Conservation (phyloP, 1,140 invertebrate species). For the Ladona fulva region DNA sequence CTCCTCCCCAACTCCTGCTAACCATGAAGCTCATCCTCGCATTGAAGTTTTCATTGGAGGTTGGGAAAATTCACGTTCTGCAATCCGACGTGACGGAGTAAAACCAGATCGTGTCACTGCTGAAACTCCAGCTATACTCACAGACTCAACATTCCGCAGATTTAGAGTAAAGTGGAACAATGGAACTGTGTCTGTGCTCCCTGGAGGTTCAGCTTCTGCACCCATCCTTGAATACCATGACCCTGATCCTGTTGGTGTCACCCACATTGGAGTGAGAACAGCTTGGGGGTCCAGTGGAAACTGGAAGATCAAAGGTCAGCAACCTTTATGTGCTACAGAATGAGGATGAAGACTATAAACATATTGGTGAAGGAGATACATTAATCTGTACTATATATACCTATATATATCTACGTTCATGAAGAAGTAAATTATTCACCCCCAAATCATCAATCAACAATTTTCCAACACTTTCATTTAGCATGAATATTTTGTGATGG, state of each 20-base stretch:
- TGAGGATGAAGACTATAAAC: neutral
- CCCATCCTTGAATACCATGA: constrained; percentile 47
- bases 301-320: constrained; percentile 37
- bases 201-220: constrained; percentile 33
- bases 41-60: constrained; percentile 52
- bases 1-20: constrained; percentile 25
- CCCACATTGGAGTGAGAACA: constrained; percentile 50
- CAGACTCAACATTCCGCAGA: constrained; percentile 22
- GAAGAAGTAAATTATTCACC: neutral
- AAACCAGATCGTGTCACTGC: constrained; percentile 41
- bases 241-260: constrained; percentile 45
- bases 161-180: constrained; percentile 27
- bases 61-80: constrained; percentile 51
- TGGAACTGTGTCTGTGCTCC: constrained; percentile 17
- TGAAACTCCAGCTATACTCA: constrained; percentile 24
- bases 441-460: too few species aligned
- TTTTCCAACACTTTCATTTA: too few species aligned
- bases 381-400: too few species aligned
- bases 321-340: neutral
- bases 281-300: constrained; percentile 50
- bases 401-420: neutral
- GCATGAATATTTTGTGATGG: too few species aligned
- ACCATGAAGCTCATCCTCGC: constrained; percentile 44
- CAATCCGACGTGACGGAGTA: constrained; percentile 49
- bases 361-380: neutral